Conservation (phyloP, 2,797 vertebrate species). For the Gobionotothen gibberifrons region DNA sequence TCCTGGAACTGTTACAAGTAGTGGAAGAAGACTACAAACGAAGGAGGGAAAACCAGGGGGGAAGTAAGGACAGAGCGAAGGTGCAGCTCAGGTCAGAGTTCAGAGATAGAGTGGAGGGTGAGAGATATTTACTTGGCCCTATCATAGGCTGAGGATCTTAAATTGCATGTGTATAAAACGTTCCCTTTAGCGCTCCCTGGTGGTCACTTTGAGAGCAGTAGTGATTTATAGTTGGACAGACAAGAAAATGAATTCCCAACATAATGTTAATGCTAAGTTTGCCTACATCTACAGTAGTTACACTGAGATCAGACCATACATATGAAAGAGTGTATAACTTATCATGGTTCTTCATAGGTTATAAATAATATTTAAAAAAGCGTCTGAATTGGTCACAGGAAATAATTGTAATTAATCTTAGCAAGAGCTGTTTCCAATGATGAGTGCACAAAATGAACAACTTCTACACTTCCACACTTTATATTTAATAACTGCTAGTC, state of each 20-base stretch:
- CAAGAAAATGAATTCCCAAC: neutral
- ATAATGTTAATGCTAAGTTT: neutral
- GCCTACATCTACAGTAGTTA: neutral
- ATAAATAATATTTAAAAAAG: neutral
- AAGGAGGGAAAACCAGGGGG: neutral
- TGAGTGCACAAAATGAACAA: neutral
- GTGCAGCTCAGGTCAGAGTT: neutral
- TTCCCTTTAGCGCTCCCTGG: slow-evolving; percentile 3
- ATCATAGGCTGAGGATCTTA: slow-evolving; percentile 23
- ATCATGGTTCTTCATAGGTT: neutral
- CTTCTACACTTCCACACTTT: no score
- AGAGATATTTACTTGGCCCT: neutral
- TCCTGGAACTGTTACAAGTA: neutral
- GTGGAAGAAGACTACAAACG: neutral
- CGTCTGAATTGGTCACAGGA: neutral
- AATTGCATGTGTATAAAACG: slow-evolving; percentile 21
- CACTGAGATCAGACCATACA: neutral
- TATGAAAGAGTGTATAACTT: neutral
- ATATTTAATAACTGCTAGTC: neutral
- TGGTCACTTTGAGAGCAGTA: slow-evolving; percentile 1
- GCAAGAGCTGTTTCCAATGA: neutral
- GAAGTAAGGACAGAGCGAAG: neutral
- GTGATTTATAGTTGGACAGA: slow-evolving; percentile 27
- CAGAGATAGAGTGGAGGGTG: slow-evolving; percentile 2
- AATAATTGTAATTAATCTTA: neutral